Evolutionary conservation across 2,797 vertebrate genomes (phyloP).

Genomic region (Bradypodion pumilum): DNA sequence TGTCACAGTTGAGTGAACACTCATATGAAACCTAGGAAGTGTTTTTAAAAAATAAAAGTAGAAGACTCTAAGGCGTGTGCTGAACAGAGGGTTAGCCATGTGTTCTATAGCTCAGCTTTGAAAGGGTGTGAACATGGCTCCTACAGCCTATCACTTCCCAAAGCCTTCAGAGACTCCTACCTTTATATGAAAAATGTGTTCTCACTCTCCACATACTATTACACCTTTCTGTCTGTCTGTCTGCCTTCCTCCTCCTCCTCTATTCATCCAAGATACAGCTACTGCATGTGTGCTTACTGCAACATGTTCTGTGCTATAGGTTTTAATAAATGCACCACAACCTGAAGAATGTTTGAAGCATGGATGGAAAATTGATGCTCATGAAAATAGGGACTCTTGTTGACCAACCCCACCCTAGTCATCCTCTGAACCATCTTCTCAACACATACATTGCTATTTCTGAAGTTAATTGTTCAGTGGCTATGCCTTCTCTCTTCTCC

Average conservation of each 20-base stretch:
- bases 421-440: slow-evolving; percentile 39
- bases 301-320: slow-evolving; percentile 45
- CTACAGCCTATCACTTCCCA: slow-evolving; percentile 1
- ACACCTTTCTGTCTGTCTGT: slow-evolving; percentile 58
- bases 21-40: background rate
- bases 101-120: background rate
- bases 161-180: slow-evolving; percentile 28
- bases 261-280: slow-evolving; percentile 63
- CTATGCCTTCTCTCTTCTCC: slow-evolving; percentile 19
- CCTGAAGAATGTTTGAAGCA: slow-evolving; percentile 64
- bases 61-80: background rate
- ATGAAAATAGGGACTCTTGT: slow-evolving; percentile 38
- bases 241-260: slow-evolving; percentile 51
- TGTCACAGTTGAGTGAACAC: slow-evolving; percentile 31
- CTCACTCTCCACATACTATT: slow-evolving; percentile 47
- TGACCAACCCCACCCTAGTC: slow-evolving; percentile 62
- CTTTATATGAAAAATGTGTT: slow-evolving; percentile 56
- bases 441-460: slow-evolving; percentile 26
- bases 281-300: slow-evolving; percentile 64
- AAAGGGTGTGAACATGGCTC: background rate
- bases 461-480: slow-evolving; percentile 12
- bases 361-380: slow-evolving; percentile 53
- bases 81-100: accelerated
- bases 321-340: slow-evolving; percentile 63
- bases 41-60: background rate